Evolutionary conservation across 2,888 invertebrate genomes (phyloP).

Genomic region (Lasioglossum morio): DNA sequence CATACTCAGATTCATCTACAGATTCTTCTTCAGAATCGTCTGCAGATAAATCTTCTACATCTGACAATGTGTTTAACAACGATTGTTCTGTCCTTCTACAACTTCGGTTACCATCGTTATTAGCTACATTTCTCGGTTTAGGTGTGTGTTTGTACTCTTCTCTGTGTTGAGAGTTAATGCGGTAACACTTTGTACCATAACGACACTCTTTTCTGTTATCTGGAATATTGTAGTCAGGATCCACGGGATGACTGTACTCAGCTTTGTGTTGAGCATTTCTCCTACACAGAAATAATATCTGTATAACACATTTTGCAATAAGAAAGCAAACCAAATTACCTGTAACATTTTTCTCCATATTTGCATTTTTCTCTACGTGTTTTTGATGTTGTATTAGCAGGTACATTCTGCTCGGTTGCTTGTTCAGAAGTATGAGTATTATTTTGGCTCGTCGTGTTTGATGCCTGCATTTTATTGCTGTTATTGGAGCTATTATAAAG

Average conservation of each 20-base stretch:
- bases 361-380: constrained; percentile 86
- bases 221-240: constrained; percentile 86
- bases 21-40: constrained; percentile 72
- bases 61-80: constrained; percentile 9
- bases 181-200: constrained; percentile 87
- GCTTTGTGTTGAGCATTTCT: constrained; percentile 87
- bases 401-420: not conserved
- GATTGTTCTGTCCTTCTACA: constrained; percentile 29
- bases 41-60: constrained; percentile 9
- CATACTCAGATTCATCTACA: constrained; percentile 80
- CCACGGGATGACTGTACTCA: constrained; percentile 88
- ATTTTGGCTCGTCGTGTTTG: not conserved
- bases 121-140: not conserved
- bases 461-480: not conserved
- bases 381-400: not conserved
- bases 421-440: not conserved
- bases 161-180: constrained; percentile 87
- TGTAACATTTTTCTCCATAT: constrained; percentile 88
- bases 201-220: constrained; percentile 86
- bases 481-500: not conserved
- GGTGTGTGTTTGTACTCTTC: constrained; percentile 84
- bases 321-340: constrained; percentile 82
- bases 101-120: not conserved
- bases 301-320: constrained; percentile 5
- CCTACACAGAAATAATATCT: constrained; percentile 82